Conservation (phyloP, 2,797 vertebrate genomes). For the Chlorospingus semifuscus region DNA sequence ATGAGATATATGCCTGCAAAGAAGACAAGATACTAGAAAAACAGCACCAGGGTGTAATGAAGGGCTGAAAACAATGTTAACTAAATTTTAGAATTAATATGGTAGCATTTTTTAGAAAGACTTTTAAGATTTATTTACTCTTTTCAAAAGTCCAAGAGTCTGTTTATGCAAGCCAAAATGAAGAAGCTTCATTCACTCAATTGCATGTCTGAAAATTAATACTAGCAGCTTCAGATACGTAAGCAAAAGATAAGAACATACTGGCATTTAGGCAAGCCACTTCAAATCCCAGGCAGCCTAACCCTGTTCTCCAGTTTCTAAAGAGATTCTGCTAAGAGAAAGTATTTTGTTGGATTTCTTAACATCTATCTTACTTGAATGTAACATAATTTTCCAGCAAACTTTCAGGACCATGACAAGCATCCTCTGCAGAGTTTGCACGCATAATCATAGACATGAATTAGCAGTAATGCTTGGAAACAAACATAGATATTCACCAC, state of each 20-base stretch:
- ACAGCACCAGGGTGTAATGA: not conserved
- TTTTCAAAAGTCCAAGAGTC: not conserved
- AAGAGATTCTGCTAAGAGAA: not conserved
- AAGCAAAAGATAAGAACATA: not conserved
- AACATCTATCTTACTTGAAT: not conserved
- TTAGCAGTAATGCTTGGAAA: not conserved
- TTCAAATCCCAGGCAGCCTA: not conserved
- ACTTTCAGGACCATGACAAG: not conserved
- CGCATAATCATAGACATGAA: not conserved
- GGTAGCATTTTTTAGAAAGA: not conserved
- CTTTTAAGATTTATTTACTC: not conserved
- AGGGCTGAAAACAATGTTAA: not conserved
- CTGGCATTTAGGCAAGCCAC: not conserved
- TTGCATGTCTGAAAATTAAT: not conserved
- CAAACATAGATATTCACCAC: not conserved
- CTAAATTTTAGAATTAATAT: not conserved
- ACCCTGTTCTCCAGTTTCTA: not conserved
- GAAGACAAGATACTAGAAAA: not conserved
- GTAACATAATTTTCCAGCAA: not conserved
- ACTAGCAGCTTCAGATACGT: not conserved
- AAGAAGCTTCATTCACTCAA: not conserved
- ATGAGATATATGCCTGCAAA: slow-evolving; percentile 93
- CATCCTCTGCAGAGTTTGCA: not conserved
- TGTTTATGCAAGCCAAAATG: not conserved
- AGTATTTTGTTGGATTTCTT: not conserved